Percentiles rank a stretch among this genome's conserved stretches.
Evolutionary conservation across 2,888 invertebrate genomes (phyloP).

Genomic region (Drosophila subsilvestris): DNA sequence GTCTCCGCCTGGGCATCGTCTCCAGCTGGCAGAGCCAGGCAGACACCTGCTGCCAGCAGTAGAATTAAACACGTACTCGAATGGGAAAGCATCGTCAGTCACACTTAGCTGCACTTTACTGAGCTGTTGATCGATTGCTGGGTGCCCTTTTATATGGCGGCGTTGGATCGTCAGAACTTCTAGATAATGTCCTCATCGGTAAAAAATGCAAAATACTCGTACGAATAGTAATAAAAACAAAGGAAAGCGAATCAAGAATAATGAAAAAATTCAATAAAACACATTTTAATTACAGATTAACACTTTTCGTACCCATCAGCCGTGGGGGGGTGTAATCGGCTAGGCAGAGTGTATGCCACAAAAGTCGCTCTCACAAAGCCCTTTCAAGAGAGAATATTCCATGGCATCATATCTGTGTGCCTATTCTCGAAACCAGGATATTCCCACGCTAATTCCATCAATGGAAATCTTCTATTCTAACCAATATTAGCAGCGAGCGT

Average conservation of each 20-base stretch:
- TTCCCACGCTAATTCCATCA: too few relatives aligned
- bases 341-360: conserved; percentile 15
- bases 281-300: conserved; percentile 72
- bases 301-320: conserved; percentile 46
- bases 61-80: conserved; percentile 54
- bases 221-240: conserved; percentile 27
- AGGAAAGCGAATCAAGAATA: conserved; percentile 30
- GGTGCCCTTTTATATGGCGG: conserved; percentile 22
- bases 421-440: too few relatives aligned
- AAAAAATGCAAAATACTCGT: conserved; percentile 26
- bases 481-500: neutral
- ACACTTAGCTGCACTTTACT: conserved; percentile 28
- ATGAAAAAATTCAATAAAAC: conserved; percentile 51
- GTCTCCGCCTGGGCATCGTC: conserved; percentile 59
- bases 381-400: neutral
- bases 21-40: conserved; percentile 53
- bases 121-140: conserved; percentile 13
- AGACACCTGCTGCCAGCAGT: conserved; percentile 39
- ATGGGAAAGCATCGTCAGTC: conserved; percentile 32
- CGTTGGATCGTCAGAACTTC: neutral
- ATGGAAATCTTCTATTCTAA: too few relatives aligned
- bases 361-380: conserved; percentile 14
- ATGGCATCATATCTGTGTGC: too few relatives aligned
- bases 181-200: conserved; percentile 27
- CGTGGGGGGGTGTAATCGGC: conserved; percentile 18